Evolutionary conservation across 2,888 invertebrate species (phyloP), one percentile per base, ranked within the genome.

Genomic region (Catotricha subobsoleta): DNA sequence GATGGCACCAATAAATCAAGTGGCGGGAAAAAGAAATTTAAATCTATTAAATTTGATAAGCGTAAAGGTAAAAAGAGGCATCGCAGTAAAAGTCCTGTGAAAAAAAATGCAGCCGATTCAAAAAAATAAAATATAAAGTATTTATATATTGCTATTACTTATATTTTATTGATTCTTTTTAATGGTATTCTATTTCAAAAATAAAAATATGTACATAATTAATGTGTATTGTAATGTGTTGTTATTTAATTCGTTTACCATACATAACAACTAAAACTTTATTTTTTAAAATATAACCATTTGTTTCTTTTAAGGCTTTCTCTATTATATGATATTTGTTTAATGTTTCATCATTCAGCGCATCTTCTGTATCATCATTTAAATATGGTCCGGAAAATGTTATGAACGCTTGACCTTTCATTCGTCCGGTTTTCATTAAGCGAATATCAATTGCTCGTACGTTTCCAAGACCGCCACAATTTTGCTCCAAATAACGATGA

Each of bases 401-500:
- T 1, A 94, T 71, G 67, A 94, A 94, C 1, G 88, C 91, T 62
- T 94, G 94, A 0, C 92, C 92, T 61, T 91, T 94, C 92, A 94
- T 92, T 53, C 88, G 71, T 1, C 94, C 94, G 59, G 88, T 86
- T 55, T 86, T 83, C 90, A 94, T 87, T 12, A 91, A 68, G 50
- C 82, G 70, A 4, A 92, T 74, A 58, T 73, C 71, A 59, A 75
- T 71, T 39, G 67, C 8, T 3, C 36, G 36, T 21, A 36, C 64
- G 36, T 65, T 49, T 8, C 51, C 49, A 6, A 45, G 43, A 3
- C 47, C 61, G 43, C 60, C 60, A 18, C 59, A 51, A 40, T 62
- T 51, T 31, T 58, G 54, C 44, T 64, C 54, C 3, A 66, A 55
- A 54, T 79, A 90, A 40, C 77, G 67, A 44, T 72, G 74, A 56